Conservation (phyloP, 2,797 vertebrate species). For the Vultur gryphus region DNA sequence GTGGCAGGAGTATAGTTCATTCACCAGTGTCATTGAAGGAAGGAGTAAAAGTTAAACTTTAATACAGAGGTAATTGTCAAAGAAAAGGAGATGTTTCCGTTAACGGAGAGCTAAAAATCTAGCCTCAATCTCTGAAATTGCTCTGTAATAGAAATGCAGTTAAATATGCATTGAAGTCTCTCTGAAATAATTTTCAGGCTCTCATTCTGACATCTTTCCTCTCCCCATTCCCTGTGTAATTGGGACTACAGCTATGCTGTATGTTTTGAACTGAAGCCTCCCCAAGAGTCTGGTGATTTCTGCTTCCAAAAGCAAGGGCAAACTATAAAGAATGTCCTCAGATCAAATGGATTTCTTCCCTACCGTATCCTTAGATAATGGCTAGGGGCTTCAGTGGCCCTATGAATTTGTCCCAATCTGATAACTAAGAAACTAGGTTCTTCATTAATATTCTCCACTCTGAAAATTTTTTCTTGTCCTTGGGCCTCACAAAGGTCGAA, state of each 20-base stretch:
- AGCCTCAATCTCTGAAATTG: background rate
- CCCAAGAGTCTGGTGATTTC: constrained; percentile 1
- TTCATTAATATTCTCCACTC: background rate
- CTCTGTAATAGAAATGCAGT: background rate
- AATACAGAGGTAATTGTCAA: background rate
- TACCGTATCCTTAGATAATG: background rate
- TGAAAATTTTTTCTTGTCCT: background rate
- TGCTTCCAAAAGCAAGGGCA: constrained; percentile 41
- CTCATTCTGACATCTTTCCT: background rate
- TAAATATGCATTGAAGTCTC: background rate
- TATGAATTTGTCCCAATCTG: background rate
- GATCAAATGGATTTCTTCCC: constrained; percentile 25
- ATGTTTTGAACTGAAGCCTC: background rate
- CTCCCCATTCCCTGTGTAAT: background rate
- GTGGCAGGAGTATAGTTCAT: background rate
- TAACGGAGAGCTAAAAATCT: background rate
- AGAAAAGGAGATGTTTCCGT: background rate
- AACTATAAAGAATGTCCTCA: constrained; percentile 12
- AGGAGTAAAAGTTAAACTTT: background rate
- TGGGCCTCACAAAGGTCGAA: background rate
- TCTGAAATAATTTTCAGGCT: background rate
- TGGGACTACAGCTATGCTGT: background rate
- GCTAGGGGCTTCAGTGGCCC: background rate
- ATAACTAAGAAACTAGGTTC: background rate
- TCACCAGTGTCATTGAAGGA: background rate